These are phyloP conservation scores for Heliothis virescens DNA, from an alignment of 1,140 invertebrate species.

Conservation along the genomic window DNA sequence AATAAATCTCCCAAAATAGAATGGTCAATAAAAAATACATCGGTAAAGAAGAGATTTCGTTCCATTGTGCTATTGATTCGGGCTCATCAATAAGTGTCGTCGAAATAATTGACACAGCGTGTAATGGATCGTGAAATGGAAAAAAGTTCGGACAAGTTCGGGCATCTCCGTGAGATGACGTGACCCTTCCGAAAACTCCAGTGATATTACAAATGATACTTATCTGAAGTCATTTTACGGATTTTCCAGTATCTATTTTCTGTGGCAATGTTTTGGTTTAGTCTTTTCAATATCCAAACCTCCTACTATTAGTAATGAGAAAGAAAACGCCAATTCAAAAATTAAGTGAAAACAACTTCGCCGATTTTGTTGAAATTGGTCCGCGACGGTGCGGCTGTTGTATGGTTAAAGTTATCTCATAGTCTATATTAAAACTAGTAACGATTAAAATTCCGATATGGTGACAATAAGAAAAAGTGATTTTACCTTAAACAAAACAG, in stretches of 20 bases:
- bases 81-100: slow-evolving; percentile 33
- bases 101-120: not conserved
- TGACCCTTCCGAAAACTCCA: not conserved
- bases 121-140: slow-evolving; percentile 30
- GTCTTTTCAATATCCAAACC: not conserved
- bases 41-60: not conserved
- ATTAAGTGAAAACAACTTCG: too few relatives aligned
- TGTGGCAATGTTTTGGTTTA: not conserved
- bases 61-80: slow-evolving; percentile 36
- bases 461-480: too few relatives aligned
- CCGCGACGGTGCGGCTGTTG: too few relatives aligned
- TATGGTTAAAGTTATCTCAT: too few relatives aligned
- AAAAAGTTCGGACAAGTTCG: slow-evolving; percentile 10
- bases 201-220: not conserved
- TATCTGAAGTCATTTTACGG: not conserved
- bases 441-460: too few relatives aligned
- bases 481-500: too few relatives aligned
- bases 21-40: not conserved
- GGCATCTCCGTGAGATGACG: not conserved
- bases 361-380: too few relatives aligned
- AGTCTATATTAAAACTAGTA: too few relatives aligned
- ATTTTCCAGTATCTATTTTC: not conserved
- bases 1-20: slow-evolving; percentile 20
- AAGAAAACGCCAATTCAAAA: too few relatives aligned
- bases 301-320: too few relatives aligned